Evolutionary conservation across 1,140 invertebrate genomes (phyloP), one percentile per base, ranked within the genome.

Genomic region (honey bee (Apis mellifera)): DNA sequence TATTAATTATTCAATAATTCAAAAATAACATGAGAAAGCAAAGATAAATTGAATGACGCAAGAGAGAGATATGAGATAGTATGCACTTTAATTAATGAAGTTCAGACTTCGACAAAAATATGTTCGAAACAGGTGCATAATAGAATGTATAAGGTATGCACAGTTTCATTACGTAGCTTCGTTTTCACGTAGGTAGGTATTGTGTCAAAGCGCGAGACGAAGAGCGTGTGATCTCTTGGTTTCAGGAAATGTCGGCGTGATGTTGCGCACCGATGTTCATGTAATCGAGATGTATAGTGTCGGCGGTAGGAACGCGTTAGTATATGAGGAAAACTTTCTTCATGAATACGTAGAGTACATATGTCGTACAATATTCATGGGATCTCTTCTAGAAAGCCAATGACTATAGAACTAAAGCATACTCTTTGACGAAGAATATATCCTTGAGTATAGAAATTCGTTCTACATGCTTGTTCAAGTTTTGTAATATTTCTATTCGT

Each of bases 321-420:
- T 83, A 78, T 76, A 55, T 21, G 75, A 21, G 68, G 60, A 52
- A 87, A 88, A 89, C 88, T 89, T 89, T 89, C 87, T 83, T 89
- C 87, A 87, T 89, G 82, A 83, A 89, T 89, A 89, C 79, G 52
- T 84, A 57, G 70, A 87, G 82, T 72, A 64, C 60, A 70, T 78
- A 70, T 73, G 78, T 79, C 83, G 80, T 89, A 81, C 83, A 89
- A 89, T 89, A 89, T 89, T 89, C 88, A 89, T 89, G 80, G 85
- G 86, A 88, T 86, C 84, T 88, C 80, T 84, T 83, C 69, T 79
- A 84, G 86, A 86, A 86, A 88, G 64, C 68, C 72, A 62, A 59
- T 17, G 57, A 15, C 74, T 86, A 75, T 69, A 59, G 62, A 60
- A 5, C 32, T 7, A 15, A 60, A 26, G 19, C 74, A 73, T 55